phyloP scores from a whole-genome alignment of 1,140 invertebrate species.

The Stratiolaelaps scimitus region DNA sequence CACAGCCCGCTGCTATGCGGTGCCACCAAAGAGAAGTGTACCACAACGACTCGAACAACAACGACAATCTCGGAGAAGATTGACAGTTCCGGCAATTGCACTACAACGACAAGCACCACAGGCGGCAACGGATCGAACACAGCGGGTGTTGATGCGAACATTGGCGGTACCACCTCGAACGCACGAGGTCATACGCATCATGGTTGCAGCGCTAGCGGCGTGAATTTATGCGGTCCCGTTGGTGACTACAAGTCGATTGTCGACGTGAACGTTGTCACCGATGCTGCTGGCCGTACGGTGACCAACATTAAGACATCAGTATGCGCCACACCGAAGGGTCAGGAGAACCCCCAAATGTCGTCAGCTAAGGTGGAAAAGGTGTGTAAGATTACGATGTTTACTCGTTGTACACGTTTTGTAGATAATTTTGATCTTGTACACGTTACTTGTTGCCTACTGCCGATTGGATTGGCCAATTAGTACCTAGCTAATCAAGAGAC shows the following conservation, averaged over 20 bases:
- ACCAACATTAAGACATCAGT: conserved; percentile 22
- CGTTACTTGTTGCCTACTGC: too few species aligned
- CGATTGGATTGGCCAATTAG: too few species aligned
- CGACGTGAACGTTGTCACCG: conserved; percentile 25
- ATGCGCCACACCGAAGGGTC: conserved; percentile 4
- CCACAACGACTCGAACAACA: conserved; percentile 4
- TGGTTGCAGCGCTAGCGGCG: background rate
- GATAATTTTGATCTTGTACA: too few species aligned
- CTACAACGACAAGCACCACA: too few species aligned
- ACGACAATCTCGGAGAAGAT: conserved; percentile 26
- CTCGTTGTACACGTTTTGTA: too few species aligned
- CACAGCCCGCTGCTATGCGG: too few species aligned
- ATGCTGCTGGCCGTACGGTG: conserved; percentile 13
- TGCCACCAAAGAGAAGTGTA: conserved; percentile 23
- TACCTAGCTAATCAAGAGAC: too few species aligned
- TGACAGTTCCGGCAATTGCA: background rate
- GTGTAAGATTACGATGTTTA: background rate
- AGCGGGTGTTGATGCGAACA: too few species aligned
- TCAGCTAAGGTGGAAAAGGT: conserved; percentile 27
- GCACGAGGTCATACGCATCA: background rate
- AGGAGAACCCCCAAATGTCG: background rate
- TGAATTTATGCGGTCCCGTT: too few species aligned
- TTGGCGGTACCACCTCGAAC: too few species aligned
- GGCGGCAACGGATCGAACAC: too few species aligned
- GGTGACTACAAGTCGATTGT: conserved; percentile 16